Evolutionary conservation across 2,888 invertebrate genomes (phyloP), one percentile per base, ranked within the genome.

Genomic region (Lasius platythorax): DNA sequence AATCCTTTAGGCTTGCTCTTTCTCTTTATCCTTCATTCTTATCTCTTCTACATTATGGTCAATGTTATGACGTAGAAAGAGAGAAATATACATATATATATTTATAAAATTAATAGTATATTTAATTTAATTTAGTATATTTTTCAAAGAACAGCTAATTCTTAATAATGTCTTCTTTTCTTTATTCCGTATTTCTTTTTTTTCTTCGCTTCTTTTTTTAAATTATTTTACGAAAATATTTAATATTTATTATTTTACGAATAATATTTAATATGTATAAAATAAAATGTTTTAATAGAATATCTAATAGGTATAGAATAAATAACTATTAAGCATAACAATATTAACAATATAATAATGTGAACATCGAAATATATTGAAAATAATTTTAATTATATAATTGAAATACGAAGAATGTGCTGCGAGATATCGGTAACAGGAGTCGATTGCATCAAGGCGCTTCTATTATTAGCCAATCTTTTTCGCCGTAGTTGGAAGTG

Each of bases 381-480:
- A 63, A 43, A 18, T 5, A 53, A 33, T 15, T 58, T 58, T 58
- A 30, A 43, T 63, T 63, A 63, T 28, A 63, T 40, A 40, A 73
- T 74, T 8, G 18, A 76, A 8, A 76, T 4, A 4, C 67, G 23
- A 46, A 28, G 18, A 40, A 40, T 28, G 37, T 53, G 6, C 53
- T 18, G n/a, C n/a, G 6, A 53, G 53, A 53, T 53, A 53, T 53
- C n/a, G 53, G 8, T 53, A 8, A 2, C 53, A 18, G 15, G 11
- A 18, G 8, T 12, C 37, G 33, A 30, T 56, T 43, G 43, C 70
- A 3, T 58, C 76, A 68, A 56, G 15, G 18, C 40, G n/a, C 5
- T 68, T 56, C 78, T 70, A 70, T 78, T 70, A 78, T 78, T 58
- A 70, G 56, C 43, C 43, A 30, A 11, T 1, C 53, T 40, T 73